Evolutionary conservation across 2,888 invertebrate species (phyloP).

Genomic region (Saturnia pavonia): DNA sequence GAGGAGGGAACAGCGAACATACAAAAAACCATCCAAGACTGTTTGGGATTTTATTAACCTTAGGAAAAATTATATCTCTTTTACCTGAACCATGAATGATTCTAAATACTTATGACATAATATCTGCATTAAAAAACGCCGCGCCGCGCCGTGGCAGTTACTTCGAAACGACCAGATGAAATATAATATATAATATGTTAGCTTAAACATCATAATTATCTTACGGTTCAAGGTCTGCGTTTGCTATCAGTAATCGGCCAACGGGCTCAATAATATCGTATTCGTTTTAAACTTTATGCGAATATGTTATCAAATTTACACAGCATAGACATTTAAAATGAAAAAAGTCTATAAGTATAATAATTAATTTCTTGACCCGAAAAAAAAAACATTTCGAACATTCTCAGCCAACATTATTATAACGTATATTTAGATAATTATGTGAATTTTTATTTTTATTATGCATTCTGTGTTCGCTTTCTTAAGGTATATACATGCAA

Average conservation of each 20-base stretch:
- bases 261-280: background rate
- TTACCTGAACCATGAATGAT: background rate
- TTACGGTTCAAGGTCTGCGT: background rate
- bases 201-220: background rate
- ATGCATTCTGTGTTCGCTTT: background rate
- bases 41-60: no score
- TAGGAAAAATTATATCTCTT: no score
- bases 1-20: no score
- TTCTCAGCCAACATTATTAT: no score
- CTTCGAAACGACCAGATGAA: background rate
- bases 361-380: no score
- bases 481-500: background rate
- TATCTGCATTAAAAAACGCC: background rate
- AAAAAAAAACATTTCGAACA: no score
- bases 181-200: background rate
- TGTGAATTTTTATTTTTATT: background rate
- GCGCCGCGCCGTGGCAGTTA: no score
- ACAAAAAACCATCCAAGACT: no score
- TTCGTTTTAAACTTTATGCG: conserved; percentile 1
- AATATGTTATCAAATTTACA: background rate
- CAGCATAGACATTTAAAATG: background rate
- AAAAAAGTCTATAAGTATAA: background rate
- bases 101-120: background rate
- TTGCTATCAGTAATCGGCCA: background rate
- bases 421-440: no score